Conservation (phyloP, 2,797 vertebrate species). For the Falco peregrinus region DNA sequence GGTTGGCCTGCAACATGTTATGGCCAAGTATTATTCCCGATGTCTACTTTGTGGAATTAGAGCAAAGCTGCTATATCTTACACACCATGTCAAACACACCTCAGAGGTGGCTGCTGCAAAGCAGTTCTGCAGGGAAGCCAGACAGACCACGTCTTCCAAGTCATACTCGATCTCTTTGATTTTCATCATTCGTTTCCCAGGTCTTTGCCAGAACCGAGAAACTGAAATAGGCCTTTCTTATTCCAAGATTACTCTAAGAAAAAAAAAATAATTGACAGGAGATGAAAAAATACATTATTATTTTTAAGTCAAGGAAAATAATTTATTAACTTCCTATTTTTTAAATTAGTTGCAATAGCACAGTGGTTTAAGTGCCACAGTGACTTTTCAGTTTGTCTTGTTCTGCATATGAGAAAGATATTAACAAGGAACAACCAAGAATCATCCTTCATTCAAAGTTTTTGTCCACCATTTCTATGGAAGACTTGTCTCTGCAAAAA, state of each 20-base stretch:
- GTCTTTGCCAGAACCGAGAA: background rate
- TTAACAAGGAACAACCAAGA: background rate
- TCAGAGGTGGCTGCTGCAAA: background rate
- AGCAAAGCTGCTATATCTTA: background rate
- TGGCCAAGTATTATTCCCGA: background rate
- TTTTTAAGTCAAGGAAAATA: background rate
- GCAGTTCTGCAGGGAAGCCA: background rate
- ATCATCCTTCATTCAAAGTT: background rate
- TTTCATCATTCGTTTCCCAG: background rate
- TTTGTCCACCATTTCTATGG: background rate
- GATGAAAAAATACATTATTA: background rate
- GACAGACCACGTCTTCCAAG: background rate
- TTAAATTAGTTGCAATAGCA: background rate
- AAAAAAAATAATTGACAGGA: background rate
- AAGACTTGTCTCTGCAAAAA: background rate
- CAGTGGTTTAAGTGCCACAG: background rate
- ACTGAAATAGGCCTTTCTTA: background rate
- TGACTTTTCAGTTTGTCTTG: background rate
- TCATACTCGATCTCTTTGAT: background rate
- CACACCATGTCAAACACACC: background rate
- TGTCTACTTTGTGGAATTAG: background rate
- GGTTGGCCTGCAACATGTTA: background rate
- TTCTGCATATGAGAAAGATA: background rate
- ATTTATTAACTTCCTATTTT: background rate
- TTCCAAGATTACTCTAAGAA: background rate